A percentile compares a stretch with the other conserved stretches of the same genome.
These are phyloP conservation scores for Drosophila insularis DNA, from an alignment of 1,140 invertebrate genomes.

Conservation along the genomic window DNA sequence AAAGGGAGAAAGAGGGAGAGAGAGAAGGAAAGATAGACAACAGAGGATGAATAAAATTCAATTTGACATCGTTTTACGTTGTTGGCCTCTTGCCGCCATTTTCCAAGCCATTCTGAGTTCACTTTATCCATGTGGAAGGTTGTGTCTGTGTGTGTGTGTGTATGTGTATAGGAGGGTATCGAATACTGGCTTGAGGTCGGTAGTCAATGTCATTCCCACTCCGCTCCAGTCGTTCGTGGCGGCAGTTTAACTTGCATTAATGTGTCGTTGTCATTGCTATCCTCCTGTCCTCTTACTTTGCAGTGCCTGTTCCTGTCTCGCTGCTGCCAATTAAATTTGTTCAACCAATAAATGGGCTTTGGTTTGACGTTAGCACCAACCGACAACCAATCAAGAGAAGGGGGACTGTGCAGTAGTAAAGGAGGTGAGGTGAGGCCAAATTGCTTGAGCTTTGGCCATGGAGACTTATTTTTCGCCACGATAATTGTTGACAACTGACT, in stretches of 20 bases:
- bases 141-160: conserved; percentile 11
- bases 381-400: not conserved
- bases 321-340: conserved; percentile 64
- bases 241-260: conserved; percentile 60
- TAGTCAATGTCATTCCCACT: conserved; percentile 29
- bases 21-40: not conserved
- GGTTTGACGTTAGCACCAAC: conserved; percentile 50
- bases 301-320: conserved; percentile 12
- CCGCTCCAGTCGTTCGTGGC: conserved; percentile 36
- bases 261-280: conserved; percentile 46
- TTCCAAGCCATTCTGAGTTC: not conserved
- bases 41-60: conserved; percentile 1
- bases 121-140: not conserved
- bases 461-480: conserved; percentile 1
- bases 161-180: conserved; percentile 30
- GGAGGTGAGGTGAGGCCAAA: not conserved
- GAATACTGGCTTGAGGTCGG: conserved; percentile 44
- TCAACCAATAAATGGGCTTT: conserved; percentile 60
- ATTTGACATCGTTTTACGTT: conserved; percentile 4
- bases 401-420: not conserved
- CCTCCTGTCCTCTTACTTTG: not conserved
- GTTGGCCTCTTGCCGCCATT: conserved; percentile 7
- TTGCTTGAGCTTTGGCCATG: conserved; percentile 4
- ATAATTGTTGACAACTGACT: conserved; percentile 7
- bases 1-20: no score